Evolutionary conservation across 92 coral and sea anemone genomes (phyloP).

Genomic region (Paramuricea clavata): DNA sequence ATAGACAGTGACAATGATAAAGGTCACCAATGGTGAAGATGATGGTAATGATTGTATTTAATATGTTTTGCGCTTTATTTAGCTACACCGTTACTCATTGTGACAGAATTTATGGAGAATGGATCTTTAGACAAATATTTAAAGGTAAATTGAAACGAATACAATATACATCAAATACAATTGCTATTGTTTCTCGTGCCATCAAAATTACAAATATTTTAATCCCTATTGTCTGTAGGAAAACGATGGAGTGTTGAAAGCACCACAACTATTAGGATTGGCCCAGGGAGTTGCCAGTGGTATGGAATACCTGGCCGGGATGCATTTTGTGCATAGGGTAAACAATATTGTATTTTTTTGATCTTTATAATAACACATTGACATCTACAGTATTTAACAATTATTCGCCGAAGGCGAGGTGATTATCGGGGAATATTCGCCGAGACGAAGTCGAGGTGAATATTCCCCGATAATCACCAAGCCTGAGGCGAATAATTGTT

Average conservation of each 20-base stretch:
- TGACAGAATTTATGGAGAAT: slow-evolving; percentile 95
- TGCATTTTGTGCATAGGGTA: slow-evolving; percentile 96
- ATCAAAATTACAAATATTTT: background rate
- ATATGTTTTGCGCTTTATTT: background rate
- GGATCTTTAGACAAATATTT: slow-evolving; percentile 91
- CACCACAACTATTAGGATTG: slow-evolving; percentile 89
- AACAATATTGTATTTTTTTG: too few relatives aligned
- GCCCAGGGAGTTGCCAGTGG: slow-evolving; percentile 95
- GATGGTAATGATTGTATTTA: background rate
- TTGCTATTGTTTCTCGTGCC: background rate
- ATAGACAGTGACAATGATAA: background rate
- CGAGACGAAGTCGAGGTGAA: too few relatives aligned
- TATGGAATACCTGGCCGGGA: slow-evolving; percentile 90
- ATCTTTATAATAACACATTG: too few relatives aligned
- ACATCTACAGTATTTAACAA: too few relatives aligned
- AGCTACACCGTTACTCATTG: slow-evolving; percentile 85
- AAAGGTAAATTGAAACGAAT: slow-evolving; percentile 68
- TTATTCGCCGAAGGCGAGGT: too few relatives aligned
- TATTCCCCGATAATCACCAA: too few relatives aligned
- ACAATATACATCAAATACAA: too few relatives aligned
- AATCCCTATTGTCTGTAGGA: slow-evolving; percentile 41
- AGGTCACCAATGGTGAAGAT: background rate
- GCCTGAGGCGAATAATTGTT: too few relatives aligned
- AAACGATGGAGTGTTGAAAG: slow-evolving; percentile 81
- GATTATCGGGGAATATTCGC: too few relatives aligned